Evolutionary conservation across 2,888 invertebrate genomes (phyloP).

Genomic region (Drosophila flavopinicola): DNA sequence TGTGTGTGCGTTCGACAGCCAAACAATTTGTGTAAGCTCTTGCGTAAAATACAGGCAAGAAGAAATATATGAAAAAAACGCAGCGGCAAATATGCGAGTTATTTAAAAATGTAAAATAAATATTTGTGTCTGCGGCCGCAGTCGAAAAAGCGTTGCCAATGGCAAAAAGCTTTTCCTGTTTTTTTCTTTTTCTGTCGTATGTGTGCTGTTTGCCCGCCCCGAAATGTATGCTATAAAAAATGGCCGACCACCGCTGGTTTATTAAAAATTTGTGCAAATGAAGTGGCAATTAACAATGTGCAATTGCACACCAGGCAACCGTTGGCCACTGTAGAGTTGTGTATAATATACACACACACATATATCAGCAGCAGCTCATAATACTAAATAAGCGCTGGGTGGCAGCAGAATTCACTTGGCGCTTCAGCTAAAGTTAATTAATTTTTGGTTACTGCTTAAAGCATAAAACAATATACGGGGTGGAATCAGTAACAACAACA

Average conservation of each 20-base stretch:
- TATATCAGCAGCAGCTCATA: neutral
- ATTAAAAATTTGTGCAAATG: conserved; percentile 69
- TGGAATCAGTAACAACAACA: conserved; percentile 4
- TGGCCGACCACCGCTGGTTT: conserved; percentile 40
- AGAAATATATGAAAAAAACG: conserved; percentile 14
- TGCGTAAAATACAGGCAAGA: conserved; percentile 6
- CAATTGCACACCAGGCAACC: conserved; percentile 25
- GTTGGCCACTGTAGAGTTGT: conserved; percentile 7
- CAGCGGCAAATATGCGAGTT: conserved; percentile 52
- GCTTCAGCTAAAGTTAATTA: conserved; percentile 66
- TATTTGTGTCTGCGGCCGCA: conserved; percentile 65
- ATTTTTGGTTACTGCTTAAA: conserved; percentile 63
- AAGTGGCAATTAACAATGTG: conserved; percentile 64
- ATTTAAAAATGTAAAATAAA: conserved; percentile 72
- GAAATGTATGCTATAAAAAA: conserved; percentile 31
- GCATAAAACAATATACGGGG: conserved; percentile 37
- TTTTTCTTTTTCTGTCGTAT: neutral
- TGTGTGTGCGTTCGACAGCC: conserved; percentile 45
- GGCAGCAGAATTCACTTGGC: conserved; percentile 14
- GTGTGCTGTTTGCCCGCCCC: neutral
- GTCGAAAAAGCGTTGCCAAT: conserved; percentile 31
- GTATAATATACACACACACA: neutral
- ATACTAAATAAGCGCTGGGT: conserved; percentile 10
- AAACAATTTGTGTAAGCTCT: conserved; percentile 45
- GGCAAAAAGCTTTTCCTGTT: conserved; percentile 11